phyloP scores from a whole-genome alignment of 2,888 invertebrate species.

The Lasioglossum oenotherae region DNA sequence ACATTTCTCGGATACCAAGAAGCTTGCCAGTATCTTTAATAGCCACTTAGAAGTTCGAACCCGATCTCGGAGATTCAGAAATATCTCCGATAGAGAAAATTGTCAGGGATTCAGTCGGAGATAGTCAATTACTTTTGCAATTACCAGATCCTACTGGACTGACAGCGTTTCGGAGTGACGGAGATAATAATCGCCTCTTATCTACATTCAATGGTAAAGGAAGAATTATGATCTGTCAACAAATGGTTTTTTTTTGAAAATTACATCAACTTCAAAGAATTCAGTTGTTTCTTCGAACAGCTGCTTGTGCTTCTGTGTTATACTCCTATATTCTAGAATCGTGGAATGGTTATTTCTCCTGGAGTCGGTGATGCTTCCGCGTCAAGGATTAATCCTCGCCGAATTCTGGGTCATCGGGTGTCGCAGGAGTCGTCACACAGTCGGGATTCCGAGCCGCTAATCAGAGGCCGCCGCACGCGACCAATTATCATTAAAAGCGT shows the following conservation, averaged over 20 bases:
- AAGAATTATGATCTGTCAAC: too few species aligned
- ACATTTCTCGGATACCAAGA: background rate
- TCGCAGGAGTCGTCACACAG: background rate
- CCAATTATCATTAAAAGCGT: constrained; percentile 4
- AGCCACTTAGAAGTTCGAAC: background rate
- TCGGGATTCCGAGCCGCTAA: background rate
- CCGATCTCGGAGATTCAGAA: background rate
- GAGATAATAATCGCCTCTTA: background rate
- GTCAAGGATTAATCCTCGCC: background rate
- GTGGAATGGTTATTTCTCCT: background rate
- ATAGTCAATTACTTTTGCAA: background rate
- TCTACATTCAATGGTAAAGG: background rate
- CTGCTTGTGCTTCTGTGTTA: too few species aligned
- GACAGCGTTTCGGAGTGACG: background rate
- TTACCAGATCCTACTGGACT: background rate
- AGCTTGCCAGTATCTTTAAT: background rate
- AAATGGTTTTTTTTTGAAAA: too few species aligned
- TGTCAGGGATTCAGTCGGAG: background rate
- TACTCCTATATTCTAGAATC: too few species aligned
- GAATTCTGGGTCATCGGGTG: background rate
- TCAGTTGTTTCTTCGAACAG: too few species aligned
- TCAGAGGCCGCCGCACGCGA: background rate
- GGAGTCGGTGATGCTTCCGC: background rate
- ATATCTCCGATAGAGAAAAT: background rate
- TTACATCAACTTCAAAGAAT: too few species aligned